Base-by-base conservation (phyloP, 1,140 invertebrate genomes). In the Cardiocondyla obscurior region DNA sequence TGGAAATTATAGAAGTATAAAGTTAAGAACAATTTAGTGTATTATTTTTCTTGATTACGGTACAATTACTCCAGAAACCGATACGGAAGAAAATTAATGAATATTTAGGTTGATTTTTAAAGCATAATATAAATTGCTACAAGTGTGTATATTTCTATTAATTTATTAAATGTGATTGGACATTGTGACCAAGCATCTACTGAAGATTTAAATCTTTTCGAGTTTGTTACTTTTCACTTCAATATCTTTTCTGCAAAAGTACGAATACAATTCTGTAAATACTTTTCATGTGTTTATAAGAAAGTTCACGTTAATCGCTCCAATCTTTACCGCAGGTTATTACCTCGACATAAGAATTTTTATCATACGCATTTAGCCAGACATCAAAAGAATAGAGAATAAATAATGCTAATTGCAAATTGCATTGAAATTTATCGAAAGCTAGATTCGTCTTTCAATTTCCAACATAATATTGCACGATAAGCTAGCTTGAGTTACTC, bases 321-420 rank as follows among this genome's bases (percentile, higher is more conserved):
- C 86, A 88, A 88, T 88, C 79, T 88, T 85, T 88, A 88, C 19
- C 83, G 67, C 30, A 83, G 83, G 67, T 88, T 88, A 58, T 88
- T 88, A 88, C 83, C 83, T 79, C 67, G 28, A n/a, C 85, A 46
- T 70, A 55, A 64, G 65, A 72, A 82, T 51, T 88, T 88, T 53
- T 73, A 79, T 69, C 65, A 46, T 39, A 67, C 67, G 72, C 53
- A 19, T 70, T 83, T 64, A 83, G 69, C 39, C 64, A 74, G 62
- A 73, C 53, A 70, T 86, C 30, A 74, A 84, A 84, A 60, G 55
- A 8, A 74, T 83, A 62, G 55, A 73, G 74, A 88, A 88, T 87
- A 87, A 87, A 88, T 30, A 79, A 74, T 79, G 58, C 79, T 82
- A 64, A 83, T 69, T 79, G 77, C 81, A 73, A 46, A 69, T 87